A percentile compares a stretch with the other conserved stretches of the same genome.
These are phyloP conservation scores for Arnoldichthys spilopterus DNA, from an alignment of 2,797 vertebrate species.

Conservation along the genomic window DNA sequence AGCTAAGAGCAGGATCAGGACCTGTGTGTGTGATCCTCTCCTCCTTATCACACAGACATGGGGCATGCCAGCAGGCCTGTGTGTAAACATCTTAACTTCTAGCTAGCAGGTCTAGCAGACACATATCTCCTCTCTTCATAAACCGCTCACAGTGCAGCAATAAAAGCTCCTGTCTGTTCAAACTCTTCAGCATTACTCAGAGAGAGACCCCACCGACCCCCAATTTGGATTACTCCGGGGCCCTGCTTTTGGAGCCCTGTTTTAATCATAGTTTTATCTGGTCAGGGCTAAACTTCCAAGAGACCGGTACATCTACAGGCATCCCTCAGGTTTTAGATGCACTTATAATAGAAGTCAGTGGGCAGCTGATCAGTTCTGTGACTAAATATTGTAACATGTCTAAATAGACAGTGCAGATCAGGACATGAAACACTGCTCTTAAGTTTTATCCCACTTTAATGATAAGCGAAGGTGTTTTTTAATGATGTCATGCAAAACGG, in stretches of 20 bases:
- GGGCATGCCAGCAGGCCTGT: neutral
- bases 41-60: neutral
- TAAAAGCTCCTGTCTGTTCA: neutral
- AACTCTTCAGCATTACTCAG: neutral
- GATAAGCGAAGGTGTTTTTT: no score
- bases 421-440: no score
- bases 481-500: no score
- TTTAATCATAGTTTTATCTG: neutral
- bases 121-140: neutral
- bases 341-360: neutral
- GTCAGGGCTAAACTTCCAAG: neutral
- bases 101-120: neutral
- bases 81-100: neutral
- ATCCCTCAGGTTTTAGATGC: neutral
- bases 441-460: no score
- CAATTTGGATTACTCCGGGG: constrained; percentile 3
- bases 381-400: no score
- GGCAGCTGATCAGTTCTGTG: neutral
- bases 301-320: neutral
- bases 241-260: neutral
- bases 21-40: constrained; percentile 1
- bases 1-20: neutral
- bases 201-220: neutral
- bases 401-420: no score
- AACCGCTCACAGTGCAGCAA: neutral